These are phyloP conservation scores for Lipotes vexillifer DNA, from an alignment of 2,113 vertebrate species.

Conservation along the genomic window DNA sequence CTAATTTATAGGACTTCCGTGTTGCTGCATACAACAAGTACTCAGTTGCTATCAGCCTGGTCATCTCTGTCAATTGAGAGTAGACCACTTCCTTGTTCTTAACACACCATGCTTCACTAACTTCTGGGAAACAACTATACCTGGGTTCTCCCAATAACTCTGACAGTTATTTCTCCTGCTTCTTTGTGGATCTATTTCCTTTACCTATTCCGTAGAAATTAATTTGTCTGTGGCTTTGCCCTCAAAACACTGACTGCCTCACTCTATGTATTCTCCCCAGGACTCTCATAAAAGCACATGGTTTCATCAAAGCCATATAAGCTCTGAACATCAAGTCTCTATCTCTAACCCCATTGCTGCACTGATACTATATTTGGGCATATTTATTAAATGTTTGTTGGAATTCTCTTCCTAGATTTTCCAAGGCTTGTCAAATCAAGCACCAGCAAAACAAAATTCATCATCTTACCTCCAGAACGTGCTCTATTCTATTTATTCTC, in stretches of 20 bases:
- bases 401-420: background rate
- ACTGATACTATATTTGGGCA: background rate
- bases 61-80: background rate
- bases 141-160: background rate
- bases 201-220: background rate
- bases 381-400: background rate
- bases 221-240: background rate
- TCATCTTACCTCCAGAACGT: background rate
- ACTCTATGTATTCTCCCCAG: background rate
- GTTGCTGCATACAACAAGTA: background rate
- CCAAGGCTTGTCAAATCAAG: background rate
- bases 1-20: background rate
- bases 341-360: background rate
- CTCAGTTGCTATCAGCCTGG: background rate
- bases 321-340: background rate
- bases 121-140: background rate
- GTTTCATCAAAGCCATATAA: background rate
- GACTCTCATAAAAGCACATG: background rate
- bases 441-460: background rate
- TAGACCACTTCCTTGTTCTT: background rate
- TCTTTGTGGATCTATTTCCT: background rate
- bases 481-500: background rate
- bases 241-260: background rate
- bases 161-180: background rate
- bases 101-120: background rate